A percentile compares a stretch with the other conserved stretches of the same genome.
phyloP scores from a whole-genome alignment of 2,888 invertebrate species.

The Callyntrura sp. region DNA sequence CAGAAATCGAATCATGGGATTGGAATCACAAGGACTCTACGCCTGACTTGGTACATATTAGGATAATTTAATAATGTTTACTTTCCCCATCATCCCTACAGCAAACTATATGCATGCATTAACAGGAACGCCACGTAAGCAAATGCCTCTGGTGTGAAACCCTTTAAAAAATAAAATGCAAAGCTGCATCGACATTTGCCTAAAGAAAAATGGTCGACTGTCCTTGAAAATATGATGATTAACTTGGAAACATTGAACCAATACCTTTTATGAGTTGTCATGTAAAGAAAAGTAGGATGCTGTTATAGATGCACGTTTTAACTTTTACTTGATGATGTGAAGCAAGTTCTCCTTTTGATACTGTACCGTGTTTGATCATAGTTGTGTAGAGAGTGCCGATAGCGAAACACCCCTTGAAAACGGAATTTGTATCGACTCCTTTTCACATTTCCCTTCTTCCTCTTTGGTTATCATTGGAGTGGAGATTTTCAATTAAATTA shows the following conservation, averaged over 20 bases:
- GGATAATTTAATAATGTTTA: not conserved
- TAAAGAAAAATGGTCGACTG: not conserved
- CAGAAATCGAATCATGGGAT: constrained; percentile 92
- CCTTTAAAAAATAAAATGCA: too few relatives aligned
- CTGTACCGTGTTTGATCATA: not conserved
- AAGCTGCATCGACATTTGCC: not conserved
- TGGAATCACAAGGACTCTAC: constrained; percentile 89
- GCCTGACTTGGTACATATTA: constrained; percentile 73
- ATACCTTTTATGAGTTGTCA: too few relatives aligned
- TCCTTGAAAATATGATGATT: not conserved
- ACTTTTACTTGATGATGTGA: not conserved
- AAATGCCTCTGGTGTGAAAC: too few relatives aligned
- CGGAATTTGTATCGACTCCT: not conserved
- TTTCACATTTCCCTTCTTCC: not conserved
- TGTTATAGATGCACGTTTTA: too few relatives aligned
- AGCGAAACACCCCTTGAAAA: too few relatives aligned
- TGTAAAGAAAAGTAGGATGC: too few relatives aligned
- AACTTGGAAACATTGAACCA: too few relatives aligned
- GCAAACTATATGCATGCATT: too few relatives aligned
- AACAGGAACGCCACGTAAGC: not conserved
- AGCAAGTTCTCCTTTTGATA: not conserved
- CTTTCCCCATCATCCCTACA: too few relatives aligned
- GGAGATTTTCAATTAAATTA: not conserved
- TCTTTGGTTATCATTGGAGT: not conserved
- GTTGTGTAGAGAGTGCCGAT: not conserved